Evolutionary conservation across 1,140 invertebrate genomes (phyloP), one percentile per base, ranked within the genome.

Genomic region (Drosophila nebulosa): DNA sequence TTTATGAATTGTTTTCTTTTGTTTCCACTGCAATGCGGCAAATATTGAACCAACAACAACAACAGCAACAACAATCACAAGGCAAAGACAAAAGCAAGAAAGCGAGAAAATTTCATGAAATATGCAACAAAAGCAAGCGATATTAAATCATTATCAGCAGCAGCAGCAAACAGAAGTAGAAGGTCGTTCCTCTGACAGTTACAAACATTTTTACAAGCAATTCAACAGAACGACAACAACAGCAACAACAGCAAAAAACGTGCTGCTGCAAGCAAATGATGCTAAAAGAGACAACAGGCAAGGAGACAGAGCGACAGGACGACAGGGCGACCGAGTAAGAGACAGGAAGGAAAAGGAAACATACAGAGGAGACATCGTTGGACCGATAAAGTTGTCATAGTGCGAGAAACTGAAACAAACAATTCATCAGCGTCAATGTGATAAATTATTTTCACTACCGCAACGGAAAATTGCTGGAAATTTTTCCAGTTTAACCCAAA

Each of bases 381-480:
- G 50, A 69, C 63, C 83, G 83, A 85, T 85, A 86, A 85, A 85
- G 81, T 81, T 85, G 81, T 86, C 81, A 85, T 85, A 86, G 81
- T 85, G 81, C 39, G 39, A 46, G 39, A 46, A 46, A 21, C 39
- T 78, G 62, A 81, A 74, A 77, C 81, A 71, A 85, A 85, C 81
- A 86, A 85, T 85, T 85, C 81, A 85, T 85, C 81, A 85, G 81
- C 81, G 81, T 85, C 81, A 85, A 86, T 85, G 81, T 85, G 81
- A 85, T 85, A 85, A 85, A 85, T 85, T 85, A 85, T 85, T 63
- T 65, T 75, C 74, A 46, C 70, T 42, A 86, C 78, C 78, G 61
- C 78, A 68, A 73, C 42, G 64, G 39, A 46, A 85, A 85, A 86
- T 81, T 85, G 78, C 59, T 66, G 50, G 50, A 78, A 78, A 80